Evolutionary conservation across 1,140 invertebrate genomes (phyloP), one percentile per base, ranked within the genome.

Genomic region (Cardiocondyla obscurior): DNA sequence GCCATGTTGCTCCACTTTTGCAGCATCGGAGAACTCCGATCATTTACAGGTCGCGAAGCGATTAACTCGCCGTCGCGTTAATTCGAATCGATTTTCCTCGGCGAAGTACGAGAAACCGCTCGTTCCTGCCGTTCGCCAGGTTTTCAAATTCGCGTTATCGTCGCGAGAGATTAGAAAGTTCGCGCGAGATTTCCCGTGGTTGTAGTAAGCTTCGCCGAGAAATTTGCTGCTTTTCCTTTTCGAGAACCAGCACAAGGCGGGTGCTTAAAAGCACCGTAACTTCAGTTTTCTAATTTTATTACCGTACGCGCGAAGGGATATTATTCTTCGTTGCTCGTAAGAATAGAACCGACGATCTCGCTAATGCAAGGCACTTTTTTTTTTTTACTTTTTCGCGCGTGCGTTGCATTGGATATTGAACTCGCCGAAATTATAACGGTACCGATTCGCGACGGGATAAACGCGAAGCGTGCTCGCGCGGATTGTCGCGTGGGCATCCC

Each of bases 1-100:
- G 74, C 60, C 60, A 53, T 69, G 62, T 67, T 67, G 62, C 19
- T 76, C 73, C 46, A 79, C 74, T 79, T 79, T 79, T n/a, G 33
- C 60, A 42, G 36, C 74, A 55, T 79, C 74, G 46, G n/a, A 30
- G 46, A 62, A 14, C 33, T 57, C 39, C 39, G 42, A 51, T 76
- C 7, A 79, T 55, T 79, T 22, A 19, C 25, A n/a, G 16, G 2
- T 53, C 28, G 36, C 30, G 8, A 33, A 46, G 22, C 22, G 14
- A 22, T 25, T 44, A 33, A 25, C 30, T 67, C 39, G n/a, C n/a
- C 8, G 30, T 4, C 28, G 49, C 16, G 58, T 77, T 65, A 36
- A 51, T 33, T 19, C 16, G n/a, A 19, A 44, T 22, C 8, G 7
- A 14, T 30, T 58, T 19, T 58, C 25, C 2, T 22, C 16, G 2